Evolutionary conservation across 2,888 invertebrate genomes (phyloP).

Genomic region (Xylophagus ater): DNA sequence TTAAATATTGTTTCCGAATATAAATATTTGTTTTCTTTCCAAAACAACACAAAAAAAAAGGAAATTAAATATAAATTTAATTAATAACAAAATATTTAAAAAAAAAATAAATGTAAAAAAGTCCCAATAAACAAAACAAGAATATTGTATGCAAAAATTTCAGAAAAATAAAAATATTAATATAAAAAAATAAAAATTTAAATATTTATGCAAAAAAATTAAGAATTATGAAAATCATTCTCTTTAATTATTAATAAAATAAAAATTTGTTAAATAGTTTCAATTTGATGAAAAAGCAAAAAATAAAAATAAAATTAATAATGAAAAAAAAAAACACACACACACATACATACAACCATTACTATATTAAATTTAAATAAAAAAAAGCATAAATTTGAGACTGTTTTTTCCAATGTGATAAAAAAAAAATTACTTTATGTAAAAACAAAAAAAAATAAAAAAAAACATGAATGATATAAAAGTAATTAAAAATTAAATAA

Average conservation of each 20-base stretch:
- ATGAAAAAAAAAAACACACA: too few species aligned
- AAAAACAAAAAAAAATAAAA: constrained; percentile 12
- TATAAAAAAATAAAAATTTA: constrained; percentile 4
- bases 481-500: constrained; percentile 5
- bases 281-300: background rate
- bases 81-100: background rate
- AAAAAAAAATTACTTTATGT: constrained; percentile 44
- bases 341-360: constrained; percentile 7
- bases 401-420: constrained; percentile 48
- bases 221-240: too few species aligned
- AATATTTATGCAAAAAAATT: constrained; percentile 4
- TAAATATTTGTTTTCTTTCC: too few species aligned
- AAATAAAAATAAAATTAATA: background rate
- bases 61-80: too few species aligned
- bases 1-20: too few species aligned
- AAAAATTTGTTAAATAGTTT: too few species aligned
- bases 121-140: background rate
- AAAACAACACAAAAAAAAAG: too few species aligned
- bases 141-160: constrained; percentile 2
- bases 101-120: background rate
- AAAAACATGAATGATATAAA: constrained; percentile 8
- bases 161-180: constrained; percentile 8
- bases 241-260: too few species aligned
- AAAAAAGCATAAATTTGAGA: constrained; percentile 22
- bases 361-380: constrained; percentile 5